phyloP scores from a whole-genome alignment of 2,113 vertebrate species.

The Psettodes erumei region DNA sequence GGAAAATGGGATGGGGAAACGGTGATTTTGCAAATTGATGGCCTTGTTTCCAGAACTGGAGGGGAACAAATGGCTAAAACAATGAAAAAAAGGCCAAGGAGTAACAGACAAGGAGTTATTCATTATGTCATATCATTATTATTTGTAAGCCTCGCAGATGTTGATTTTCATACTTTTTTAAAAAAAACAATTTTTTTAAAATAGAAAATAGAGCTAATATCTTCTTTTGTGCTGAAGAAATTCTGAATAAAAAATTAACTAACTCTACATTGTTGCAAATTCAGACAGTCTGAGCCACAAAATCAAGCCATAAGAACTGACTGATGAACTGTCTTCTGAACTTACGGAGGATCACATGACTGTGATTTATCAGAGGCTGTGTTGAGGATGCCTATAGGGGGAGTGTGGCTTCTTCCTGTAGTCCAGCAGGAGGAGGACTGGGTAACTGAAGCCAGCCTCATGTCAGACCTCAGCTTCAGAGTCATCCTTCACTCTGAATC shows the following conservation, averaged over 20 bases:
- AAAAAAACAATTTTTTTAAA: no score
- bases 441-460: neutral
- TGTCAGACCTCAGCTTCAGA: conserved; percentile 16
- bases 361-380: conserved; percentile 15
- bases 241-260: neutral
- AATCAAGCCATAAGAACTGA: neutral
- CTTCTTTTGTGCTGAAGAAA: neutral
- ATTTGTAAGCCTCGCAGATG: no score
- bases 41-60: no score
- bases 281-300: neutral
- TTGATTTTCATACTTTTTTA: no score
- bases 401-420: neutral
- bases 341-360: neutral
- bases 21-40: no score
- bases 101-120: neutral
- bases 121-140: no score
- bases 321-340: neutral
- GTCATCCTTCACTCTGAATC: conserved; percentile 8
- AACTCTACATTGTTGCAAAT: neutral
- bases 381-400: neutral
- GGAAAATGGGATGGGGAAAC: no score
- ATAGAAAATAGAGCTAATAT: neutral
- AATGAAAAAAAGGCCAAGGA: neutral
- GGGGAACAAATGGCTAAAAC: no score
- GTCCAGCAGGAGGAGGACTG: neutral